Percentiles rank a stretch among this genome's conserved stretches.
Conservation (phyloP, 92 coral and sea anemone species). For the Palythoa caribaeorum region DNA sequence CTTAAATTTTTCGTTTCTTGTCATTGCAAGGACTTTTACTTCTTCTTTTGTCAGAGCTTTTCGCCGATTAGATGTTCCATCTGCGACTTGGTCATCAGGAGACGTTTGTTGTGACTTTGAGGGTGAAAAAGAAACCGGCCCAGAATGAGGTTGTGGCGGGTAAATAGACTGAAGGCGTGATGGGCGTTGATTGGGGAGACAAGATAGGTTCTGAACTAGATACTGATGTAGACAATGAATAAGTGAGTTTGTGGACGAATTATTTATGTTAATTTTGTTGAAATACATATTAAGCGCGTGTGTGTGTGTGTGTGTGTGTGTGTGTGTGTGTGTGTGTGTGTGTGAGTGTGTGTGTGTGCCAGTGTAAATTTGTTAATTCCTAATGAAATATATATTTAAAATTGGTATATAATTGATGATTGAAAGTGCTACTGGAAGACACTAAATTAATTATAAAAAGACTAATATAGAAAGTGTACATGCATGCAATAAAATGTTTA, state of each 20-base stretch:
- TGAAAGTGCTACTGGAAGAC: conserved; percentile 15
- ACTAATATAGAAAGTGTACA: neutral
- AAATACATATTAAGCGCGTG: no score
- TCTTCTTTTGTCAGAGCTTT: conserved; percentile 4
- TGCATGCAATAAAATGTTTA: neutral
- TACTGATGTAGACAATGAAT: conserved; percentile 2
- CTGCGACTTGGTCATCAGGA: neutral
- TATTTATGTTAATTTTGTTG: no score
- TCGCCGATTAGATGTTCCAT: neutral
- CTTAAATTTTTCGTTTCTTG: conserved; percentile 10
- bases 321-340: no score
- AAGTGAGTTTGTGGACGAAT: no score
- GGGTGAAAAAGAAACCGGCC: conserved; percentile 2
- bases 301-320: no score
- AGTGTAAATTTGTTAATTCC: neutral
- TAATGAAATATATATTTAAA: neutral
- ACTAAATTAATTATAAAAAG: neutral
- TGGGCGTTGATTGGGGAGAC: neutral
- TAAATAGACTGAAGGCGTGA: conserved; percentile 3
- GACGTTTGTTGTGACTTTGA: conserved; percentile 2
- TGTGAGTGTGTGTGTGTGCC: no score
- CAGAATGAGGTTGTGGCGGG: neutral
- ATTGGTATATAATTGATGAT: neutral
- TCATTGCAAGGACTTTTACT: neutral
- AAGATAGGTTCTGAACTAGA: neutral